phyloP scores from a whole-genome alignment of 2,797 vertebrate species.

The Cynodonichthys magdalenae region DNA sequence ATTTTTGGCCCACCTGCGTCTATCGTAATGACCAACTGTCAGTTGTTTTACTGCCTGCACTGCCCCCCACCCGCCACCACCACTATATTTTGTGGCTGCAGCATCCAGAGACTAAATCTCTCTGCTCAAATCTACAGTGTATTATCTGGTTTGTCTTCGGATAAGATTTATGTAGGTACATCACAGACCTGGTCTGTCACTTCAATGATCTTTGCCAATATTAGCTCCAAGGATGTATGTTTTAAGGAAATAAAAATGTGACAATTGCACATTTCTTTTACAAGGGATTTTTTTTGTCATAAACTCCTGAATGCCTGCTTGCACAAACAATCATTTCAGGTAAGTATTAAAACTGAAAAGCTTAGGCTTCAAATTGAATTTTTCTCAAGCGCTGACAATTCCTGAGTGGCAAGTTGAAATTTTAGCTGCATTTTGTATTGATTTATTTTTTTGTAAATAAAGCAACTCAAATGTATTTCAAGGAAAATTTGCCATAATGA shows the following conservation, averaged over 20 bases:
- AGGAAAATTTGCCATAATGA: neutral
- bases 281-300: constrained; percentile 30
- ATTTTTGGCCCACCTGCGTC: constrained; percentile 70
- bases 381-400: constrained; percentile 9
- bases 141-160: constrained; percentile 65
- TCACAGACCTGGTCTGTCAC: constrained; percentile 19
- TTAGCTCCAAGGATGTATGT: constrained; percentile 31
- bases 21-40: constrained; percentile 71
- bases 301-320: constrained; percentile 39
- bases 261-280: constrained; percentile 16
- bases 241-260: constrained; percentile 26
- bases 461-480: neutral
- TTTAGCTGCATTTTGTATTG: constrained; percentile 6
- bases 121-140: constrained; percentile 38
- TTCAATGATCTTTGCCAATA: constrained; percentile 34
- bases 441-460: constrained; percentile 21
- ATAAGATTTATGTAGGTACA: constrained; percentile 53
- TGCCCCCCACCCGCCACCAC: constrained; percentile 33
- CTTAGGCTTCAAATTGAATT: constrained; percentile 29
- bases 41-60: constrained; percentile 66
- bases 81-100: constrained; percentile 46
- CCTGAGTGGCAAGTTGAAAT: constrained; percentile 17
- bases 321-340: constrained; percentile 32
- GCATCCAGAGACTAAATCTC: constrained; percentile 67
- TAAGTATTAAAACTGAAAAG: constrained; percentile 29